Conservation (phyloP, 1,140 invertebrate species). For the Heliconius hewitsoni region DNA sequence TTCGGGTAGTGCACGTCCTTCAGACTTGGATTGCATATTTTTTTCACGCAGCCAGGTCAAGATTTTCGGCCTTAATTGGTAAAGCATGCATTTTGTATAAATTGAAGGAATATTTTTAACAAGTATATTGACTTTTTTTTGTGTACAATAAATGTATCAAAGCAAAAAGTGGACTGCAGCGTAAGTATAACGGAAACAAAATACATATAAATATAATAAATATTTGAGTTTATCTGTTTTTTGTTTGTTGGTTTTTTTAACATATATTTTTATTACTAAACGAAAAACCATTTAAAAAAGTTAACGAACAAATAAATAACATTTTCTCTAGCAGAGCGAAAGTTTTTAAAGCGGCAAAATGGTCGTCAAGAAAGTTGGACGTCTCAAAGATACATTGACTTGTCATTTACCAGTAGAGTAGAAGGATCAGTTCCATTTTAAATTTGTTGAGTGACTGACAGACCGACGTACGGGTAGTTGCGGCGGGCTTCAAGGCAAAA, state of each 20-base stretch:
- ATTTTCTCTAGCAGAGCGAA: conserved; percentile 29
- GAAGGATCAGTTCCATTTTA: conserved; percentile 28
- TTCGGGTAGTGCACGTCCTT: conserved; percentile 1
- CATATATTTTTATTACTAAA: conserved; percentile 9
- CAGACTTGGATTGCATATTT: conserved; percentile 24
- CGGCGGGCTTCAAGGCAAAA: conserved; percentile 21
- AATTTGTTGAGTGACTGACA: conserved; percentile 21
- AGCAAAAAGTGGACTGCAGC: background rate
- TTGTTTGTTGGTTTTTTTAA: too few species aligned
- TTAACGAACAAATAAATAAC: background rate
- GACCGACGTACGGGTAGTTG: background rate
- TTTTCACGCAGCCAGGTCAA: conserved; percentile 42
- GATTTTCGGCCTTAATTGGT: conserved; percentile 17
- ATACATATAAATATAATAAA: too few species aligned
- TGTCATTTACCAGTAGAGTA: conserved; percentile 24
- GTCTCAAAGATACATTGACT: conserved; percentile 14
- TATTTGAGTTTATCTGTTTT: background rate
- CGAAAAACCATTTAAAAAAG: background rate
- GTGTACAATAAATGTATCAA: background rate
- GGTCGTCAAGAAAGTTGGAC: conserved; percentile 21
- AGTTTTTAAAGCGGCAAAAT: conserved; percentile 19
- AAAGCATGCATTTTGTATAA: background rate
- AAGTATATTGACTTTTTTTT: background rate
- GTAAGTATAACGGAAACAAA: background rate
- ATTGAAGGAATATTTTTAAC: background rate